phyloP scores from a whole-genome alignment of 2,888 invertebrate genomes.

The Isotomurus palustris region DNA sequence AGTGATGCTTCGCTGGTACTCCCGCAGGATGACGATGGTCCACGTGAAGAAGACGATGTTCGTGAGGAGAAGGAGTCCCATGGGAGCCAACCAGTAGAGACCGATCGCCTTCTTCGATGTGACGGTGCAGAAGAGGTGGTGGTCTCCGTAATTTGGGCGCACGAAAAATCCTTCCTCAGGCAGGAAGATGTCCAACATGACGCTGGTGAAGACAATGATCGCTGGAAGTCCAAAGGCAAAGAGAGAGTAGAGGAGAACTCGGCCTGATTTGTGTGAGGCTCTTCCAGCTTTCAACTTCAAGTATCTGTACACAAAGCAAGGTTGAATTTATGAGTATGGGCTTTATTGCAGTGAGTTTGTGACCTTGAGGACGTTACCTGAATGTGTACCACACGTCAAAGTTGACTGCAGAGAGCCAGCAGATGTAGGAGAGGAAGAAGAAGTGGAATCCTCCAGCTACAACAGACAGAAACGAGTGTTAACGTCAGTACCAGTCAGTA shows the following conservation, averaged over 20 bases:
- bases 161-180: not conserved
- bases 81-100: slow-evolving; percentile 11
- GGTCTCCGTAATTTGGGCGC: slow-evolving; percentile 7
- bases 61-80: not conserved
- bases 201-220: slow-evolving; percentile 1
- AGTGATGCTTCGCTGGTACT: slow-evolving; percentile 14
- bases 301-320: not conserved
- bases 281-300: not conserved
- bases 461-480: not conserved
- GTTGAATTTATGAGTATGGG: not conserved
- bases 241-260: not conserved
- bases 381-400: slow-evolving; percentile 18
- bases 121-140: not conserved
- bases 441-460: not conserved
- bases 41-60: slow-evolving; percentile 14
- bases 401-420: not conserved
- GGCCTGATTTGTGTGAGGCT: not conserved
- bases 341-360: not conserved
- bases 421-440: not conserved
- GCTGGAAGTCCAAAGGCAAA: slow-evolving; percentile 13
- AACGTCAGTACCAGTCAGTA: too few species aligned
- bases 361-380: slow-evolving; percentile 4
- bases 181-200: slow-evolving; percentile 2
- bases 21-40: slow-evolving; percentile 9
- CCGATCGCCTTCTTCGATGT: slow-evolving; percentile 8